Evolutionary conservation across 2,113 vertebrate genomes (phyloP).

Genomic region (Ornithorhynchus anatinus): DNA sequence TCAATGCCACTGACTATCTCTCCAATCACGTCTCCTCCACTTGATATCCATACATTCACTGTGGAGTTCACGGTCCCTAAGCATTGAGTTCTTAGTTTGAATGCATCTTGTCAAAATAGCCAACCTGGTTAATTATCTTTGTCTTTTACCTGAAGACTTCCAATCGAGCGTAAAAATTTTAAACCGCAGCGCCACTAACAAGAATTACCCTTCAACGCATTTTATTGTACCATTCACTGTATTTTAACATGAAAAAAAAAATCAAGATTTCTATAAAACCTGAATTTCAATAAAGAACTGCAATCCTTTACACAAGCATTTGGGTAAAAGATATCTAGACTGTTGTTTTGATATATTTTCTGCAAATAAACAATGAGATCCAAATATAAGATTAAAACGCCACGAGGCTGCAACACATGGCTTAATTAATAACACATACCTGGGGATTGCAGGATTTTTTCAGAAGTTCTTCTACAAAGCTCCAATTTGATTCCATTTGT

Average conservation of each 20-base stretch:
- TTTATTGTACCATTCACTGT: too few relatives aligned
- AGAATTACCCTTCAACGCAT: slow-evolving; percentile 28
- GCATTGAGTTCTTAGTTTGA: slow-evolving; percentile 68
- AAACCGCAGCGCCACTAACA: slow-evolving; percentile 52
- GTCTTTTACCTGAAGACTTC: slow-evolving; percentile 69
- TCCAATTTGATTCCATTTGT: slow-evolving; percentile 84
- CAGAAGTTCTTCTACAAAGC: slow-evolving; percentile 84
- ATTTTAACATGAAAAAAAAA: slow-evolving; percentile 14
- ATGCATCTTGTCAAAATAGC: slow-evolving; percentile 70
- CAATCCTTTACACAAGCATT: slow-evolving; percentile 32
- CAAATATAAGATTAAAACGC: too few relatives aligned
- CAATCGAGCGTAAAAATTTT: slow-evolving; percentile 60
- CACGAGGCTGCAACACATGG: neutral
- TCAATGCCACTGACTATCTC: slow-evolving; percentile 73
- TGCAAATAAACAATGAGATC: neutral
- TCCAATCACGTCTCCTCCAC: slow-evolving; percentile 70
- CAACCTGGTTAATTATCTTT: slow-evolving; percentile 69
- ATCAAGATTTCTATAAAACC: slow-evolving; percentile 21
- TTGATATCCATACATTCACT: slow-evolving; percentile 62
- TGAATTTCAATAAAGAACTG: slow-evolving; percentile 39
- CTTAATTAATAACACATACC: slow-evolving; percentile 69
- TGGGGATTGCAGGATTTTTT: slow-evolving; percentile 81
- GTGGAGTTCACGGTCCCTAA: slow-evolving; percentile 68
- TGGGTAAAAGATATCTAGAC: slow-evolving; percentile 8
- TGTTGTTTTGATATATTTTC: neutral